A percentile compares a stretch with the other conserved stretches of the same genome.
Conservation (phyloP, 2,797 vertebrate species). For the Myiotriccus ornatus region DNA sequence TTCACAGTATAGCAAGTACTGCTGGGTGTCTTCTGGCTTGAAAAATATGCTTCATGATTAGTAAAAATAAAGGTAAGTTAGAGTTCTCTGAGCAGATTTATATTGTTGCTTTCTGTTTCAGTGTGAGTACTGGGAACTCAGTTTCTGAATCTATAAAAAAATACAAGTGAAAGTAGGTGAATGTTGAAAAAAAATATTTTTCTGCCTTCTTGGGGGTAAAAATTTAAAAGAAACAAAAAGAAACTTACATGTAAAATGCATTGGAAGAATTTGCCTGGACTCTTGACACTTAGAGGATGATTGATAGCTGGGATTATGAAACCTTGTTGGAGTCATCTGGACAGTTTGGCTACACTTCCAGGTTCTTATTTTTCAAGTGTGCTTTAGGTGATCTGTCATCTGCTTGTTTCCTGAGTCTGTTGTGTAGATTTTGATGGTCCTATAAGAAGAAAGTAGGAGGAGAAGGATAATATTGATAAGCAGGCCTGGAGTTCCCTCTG, state of each 20-base stretch:
- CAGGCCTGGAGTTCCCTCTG: background rate
- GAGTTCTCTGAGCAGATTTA: background rate
- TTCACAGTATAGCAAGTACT: background rate
- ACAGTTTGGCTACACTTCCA: background rate
- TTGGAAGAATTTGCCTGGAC: background rate
- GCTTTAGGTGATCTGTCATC: background rate
- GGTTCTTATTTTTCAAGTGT: constrained; percentile 3
- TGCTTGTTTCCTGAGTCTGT: background rate
- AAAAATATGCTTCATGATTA: background rate
- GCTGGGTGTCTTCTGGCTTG: background rate
- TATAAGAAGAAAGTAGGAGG: background rate
- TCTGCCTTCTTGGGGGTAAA: background rate
- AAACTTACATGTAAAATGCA: background rate
- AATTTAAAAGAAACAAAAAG: background rate
- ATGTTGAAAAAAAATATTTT: background rate
- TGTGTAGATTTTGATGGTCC: background rate
- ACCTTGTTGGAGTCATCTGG: background rate
- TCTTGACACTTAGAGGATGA: background rate
- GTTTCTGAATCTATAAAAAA: background rate
- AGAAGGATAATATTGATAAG: background rate
- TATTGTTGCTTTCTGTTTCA: background rate
- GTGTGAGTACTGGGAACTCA: background rate
- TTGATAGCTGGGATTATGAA: background rate
- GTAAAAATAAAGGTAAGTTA: background rate
- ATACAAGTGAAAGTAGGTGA: background rate